Evolutionary conservation across 2,113 vertebrate genomes (phyloP).

Genomic region (Oplegnathus fasciatus): DNA sequence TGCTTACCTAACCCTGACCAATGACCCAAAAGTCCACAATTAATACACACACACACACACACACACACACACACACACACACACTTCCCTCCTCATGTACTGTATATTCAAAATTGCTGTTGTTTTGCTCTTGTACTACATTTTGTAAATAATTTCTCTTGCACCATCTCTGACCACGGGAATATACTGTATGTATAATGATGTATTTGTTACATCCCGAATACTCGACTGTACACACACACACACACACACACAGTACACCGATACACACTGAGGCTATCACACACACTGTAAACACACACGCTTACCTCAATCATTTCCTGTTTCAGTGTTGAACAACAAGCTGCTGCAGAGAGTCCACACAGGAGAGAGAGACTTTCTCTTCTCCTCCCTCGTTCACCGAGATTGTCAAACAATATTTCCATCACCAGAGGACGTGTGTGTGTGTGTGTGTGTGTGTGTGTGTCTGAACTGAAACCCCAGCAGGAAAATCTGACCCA

Average conservation of each 20-base stretch:
- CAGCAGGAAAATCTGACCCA: constrained; percentile 42
- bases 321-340: constrained; percentile 60
- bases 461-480: constrained; percentile 6
- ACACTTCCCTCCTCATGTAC: no score
- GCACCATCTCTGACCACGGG: no score
- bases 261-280: constrained; percentile 8
- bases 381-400: constrained; percentile 6
- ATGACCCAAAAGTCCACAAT: no score
- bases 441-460: constrained; percentile 25
- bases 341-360: constrained; percentile 44
- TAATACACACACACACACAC: no score
- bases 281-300: constrained; percentile 36
- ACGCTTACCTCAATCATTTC: neutral
- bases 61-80: no score
- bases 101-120: no score
- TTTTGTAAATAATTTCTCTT: no score
- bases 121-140: no score
- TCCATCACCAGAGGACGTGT: constrained; percentile 11
- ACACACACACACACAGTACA: neutral
- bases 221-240: neutral
- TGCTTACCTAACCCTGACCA: no score
- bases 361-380: constrained; percentile 13
- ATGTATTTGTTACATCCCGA: neutral
- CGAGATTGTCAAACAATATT: constrained; percentile 55
- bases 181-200: no score